phyloP scores from a whole-genome alignment of 2,797 vertebrate genomes.

The Poeciliopsis gracilis region DNA sequence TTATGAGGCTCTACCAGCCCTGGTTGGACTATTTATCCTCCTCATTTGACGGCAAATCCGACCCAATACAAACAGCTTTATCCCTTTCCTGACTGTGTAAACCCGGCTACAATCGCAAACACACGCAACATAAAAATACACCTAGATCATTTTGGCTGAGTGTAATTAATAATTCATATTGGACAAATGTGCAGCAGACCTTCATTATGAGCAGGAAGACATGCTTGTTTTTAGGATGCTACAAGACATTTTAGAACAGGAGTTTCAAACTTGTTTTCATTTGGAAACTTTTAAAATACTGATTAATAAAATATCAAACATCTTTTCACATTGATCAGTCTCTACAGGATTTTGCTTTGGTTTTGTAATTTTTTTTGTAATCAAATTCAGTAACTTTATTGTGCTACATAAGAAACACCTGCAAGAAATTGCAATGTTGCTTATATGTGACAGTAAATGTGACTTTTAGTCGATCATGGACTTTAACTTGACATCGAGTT shows the following conservation, averaged over 20 bases:
- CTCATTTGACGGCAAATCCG: constrained; percentile 70
- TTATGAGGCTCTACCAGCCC: constrained; percentile 63
- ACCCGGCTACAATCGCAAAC: constrained; percentile 50
- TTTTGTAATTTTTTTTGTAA: too few species aligned
- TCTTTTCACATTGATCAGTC: too few species aligned
- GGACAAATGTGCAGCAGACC: constrained; percentile 52
- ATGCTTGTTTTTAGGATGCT: constrained; percentile 39
- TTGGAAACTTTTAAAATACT: too few species aligned
- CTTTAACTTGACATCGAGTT: too few species aligned
- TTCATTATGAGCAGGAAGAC: constrained; percentile 48
- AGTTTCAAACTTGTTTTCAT: constrained; percentile 32
- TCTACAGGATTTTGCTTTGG: too few species aligned
- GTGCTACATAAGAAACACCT: too few species aligned
- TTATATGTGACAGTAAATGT: too few species aligned
- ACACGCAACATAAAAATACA: constrained; percentile 46
- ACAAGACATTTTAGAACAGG: constrained; percentile 35
- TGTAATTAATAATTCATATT: constrained; percentile 68
- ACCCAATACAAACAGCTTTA: constrained; percentile 70
- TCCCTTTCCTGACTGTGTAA: constrained; percentile 59
- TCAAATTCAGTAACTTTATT: too few species aligned
- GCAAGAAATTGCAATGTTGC: too few species aligned
- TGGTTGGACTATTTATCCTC: constrained; percentile 64
- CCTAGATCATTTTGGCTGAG: constrained; percentile 58
- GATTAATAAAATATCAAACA: too few species aligned
- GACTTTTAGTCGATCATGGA: too few species aligned